phyloP scores from a whole-genome alignment of 2,888 invertebrate species.

The Acheta domesticus region DNA sequence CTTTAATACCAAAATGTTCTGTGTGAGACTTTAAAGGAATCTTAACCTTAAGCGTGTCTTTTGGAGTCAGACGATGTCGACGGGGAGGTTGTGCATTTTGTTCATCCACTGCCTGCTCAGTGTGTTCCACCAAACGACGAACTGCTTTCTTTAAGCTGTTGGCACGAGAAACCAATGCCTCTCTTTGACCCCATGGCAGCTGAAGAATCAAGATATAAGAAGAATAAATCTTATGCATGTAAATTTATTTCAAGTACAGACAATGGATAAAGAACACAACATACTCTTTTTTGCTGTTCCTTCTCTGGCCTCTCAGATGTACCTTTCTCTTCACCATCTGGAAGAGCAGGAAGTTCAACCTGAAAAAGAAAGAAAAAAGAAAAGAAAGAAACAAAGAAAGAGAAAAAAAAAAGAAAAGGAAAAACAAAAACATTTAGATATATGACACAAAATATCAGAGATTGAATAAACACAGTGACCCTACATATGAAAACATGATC shows the following conservation, averaged over 20 bases:
- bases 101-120: slow-evolving; percentile 68
- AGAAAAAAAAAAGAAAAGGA: background rate
- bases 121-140: slow-evolving; percentile 73
- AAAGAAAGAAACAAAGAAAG: background rate
- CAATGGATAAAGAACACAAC: background rate
- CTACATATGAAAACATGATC: too few species aligned
- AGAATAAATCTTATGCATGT: background rate
- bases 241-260: background rate
- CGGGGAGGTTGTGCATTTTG: slow-evolving; percentile 43
- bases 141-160: slow-evolving; percentile 82
- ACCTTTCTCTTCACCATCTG: slow-evolving; percentile 36
- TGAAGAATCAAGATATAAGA: background rate
- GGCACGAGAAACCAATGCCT: slow-evolving; percentile 60
- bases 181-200: slow-evolving; percentile 41
- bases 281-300: slow-evolving; percentile 24
- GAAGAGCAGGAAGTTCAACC: slow-evolving; percentile 18
- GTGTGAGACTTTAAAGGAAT: background rate
- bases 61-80: slow-evolving; percentile 20
- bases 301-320: slow-evolving; percentile 39
- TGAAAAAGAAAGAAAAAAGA: background rate
- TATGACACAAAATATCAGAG: background rate
- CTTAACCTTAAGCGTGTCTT: slow-evolving; percentile 35
- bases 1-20: too few species aligned
- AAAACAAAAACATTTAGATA: background rate
- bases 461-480: too few species aligned